Base-by-base conservation (phyloP, 2,888 invertebrate genomes). In the Macrosoma leucophasiata region DNA sequence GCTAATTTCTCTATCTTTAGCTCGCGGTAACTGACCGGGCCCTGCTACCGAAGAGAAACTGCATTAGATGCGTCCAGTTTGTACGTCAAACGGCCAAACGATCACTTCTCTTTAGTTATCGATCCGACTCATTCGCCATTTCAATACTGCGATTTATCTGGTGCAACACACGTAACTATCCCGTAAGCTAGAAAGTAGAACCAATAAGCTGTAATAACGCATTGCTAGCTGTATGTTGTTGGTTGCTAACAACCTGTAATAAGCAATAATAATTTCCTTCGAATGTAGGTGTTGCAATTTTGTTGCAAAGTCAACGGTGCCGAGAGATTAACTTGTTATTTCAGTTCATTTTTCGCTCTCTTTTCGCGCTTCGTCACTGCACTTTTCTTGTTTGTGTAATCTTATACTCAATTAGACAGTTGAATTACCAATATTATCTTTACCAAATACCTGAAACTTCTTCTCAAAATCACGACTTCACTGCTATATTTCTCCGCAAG, bases 1-100 rank as follows among this genome's bases (percentile, higher is more conserved):
- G 67, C 74, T 82, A 81, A 82, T 81, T 84, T 79, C 78, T 82
- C 82, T 84, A 84, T 82, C 79, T 82, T 79, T 82, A 82, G 82
- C 70, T 62, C 60, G 52, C 69, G 72, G 75, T 84, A 76, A 82
- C 71, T 81, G 84, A 82, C 81, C 82, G 76, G 44, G 50, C 51
- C 51, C 56, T 58, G 64, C 70, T 69, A 66, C 69, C 59, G 64
- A 67, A 72, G 77, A 76, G 77, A 79, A 78, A 79, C 74, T 77
- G 79, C 78, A 72, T 75, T 74, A 74, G 77, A 75, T 64, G 73
- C 74, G 68, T 75, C 76, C 75, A 78, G 78, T 78, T 75, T 74
- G 61, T 61, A 59, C 67, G 60, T 71, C 71, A 72, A 65, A 34
- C 33, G 29, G 28, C 36, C 36, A 18, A 48, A 49, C 41, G 37